Conservation (phyloP, 2,888 invertebrate species). For the Latrodectus hesperus region DNA sequence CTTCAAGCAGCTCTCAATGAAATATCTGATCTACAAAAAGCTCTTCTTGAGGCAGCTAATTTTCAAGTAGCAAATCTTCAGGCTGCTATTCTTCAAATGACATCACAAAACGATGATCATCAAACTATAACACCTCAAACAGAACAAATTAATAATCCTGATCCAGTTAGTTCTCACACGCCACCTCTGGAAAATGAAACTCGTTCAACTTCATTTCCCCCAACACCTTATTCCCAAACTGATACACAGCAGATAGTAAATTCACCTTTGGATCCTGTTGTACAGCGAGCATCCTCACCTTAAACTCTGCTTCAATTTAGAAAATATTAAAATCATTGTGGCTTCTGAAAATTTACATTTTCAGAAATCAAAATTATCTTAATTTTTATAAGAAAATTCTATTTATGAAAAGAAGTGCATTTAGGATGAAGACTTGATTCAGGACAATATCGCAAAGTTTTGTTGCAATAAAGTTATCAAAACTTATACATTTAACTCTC, state of each 20-base stretch:
- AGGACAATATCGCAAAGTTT: too few species aligned
- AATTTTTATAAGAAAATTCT: too few species aligned
- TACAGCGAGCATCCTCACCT: neutral
- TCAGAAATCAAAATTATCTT: too few species aligned
- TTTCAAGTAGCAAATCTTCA: neutral
- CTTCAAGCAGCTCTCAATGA: conserved; percentile 1
- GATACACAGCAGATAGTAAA: neutral
- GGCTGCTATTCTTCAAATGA: neutral
- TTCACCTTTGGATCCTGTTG: neutral
- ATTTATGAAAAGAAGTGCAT: too few species aligned
- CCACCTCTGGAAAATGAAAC: neutral
- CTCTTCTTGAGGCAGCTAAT: conserved; percentile 2
- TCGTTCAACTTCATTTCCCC: neutral
- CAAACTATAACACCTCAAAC: neutral
- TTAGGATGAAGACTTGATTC: too few species aligned
- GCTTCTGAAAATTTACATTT: too few species aligned
- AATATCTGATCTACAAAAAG: conserved; percentile 1
- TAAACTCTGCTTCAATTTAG: neutral
- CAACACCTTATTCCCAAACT: neutral
- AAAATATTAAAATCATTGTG: too few species aligned
- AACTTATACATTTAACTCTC: too few species aligned
- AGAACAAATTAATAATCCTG: neutral
- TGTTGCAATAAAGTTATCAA: too few species aligned
- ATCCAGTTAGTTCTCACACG: neutral
- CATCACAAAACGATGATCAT: neutral